Conservation (phyloP, 2,113 vertebrate species). For the Pavo muticus region DNA sequence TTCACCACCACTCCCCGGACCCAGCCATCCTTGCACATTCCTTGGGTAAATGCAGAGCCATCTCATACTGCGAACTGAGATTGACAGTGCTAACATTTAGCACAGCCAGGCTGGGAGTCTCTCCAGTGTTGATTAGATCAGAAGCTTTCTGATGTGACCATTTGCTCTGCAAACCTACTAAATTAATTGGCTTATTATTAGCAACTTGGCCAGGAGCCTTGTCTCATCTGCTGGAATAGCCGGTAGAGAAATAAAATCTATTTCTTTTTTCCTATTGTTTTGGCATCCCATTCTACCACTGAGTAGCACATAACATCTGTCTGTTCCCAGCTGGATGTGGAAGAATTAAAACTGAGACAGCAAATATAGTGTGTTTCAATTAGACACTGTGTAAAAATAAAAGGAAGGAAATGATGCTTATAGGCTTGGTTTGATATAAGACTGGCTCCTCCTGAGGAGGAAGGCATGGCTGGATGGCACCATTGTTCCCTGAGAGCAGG, state of each 20-base stretch:
- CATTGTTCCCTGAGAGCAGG: fast-evolving
- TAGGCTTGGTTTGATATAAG: not conserved
- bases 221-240: not conserved
- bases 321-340: not conserved
- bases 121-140: not conserved
- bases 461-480: not conserved
- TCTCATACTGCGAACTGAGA: not conserved
- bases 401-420: not conserved
- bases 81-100: not conserved
- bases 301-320: not conserved
- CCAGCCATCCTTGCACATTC: not conserved
- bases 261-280: not conserved
- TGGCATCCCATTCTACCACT: not conserved
- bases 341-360: not conserved
- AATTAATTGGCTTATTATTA: not conserved
- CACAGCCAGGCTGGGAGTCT: not conserved
- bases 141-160: not conserved
- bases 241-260: not conserved
- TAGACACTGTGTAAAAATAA: not conserved
- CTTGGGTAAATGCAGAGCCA: not conserved
- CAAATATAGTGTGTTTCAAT: not conserved
- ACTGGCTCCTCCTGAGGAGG: not conserved
- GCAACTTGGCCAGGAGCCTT: not conserved
- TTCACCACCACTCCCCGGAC: too few species aligned
- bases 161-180: not conserved